These are phyloP conservation scores for Narcine bancroftii DNA, from an alignment of 2,113 vertebrate genomes.

Conservation along the genomic window DNA sequence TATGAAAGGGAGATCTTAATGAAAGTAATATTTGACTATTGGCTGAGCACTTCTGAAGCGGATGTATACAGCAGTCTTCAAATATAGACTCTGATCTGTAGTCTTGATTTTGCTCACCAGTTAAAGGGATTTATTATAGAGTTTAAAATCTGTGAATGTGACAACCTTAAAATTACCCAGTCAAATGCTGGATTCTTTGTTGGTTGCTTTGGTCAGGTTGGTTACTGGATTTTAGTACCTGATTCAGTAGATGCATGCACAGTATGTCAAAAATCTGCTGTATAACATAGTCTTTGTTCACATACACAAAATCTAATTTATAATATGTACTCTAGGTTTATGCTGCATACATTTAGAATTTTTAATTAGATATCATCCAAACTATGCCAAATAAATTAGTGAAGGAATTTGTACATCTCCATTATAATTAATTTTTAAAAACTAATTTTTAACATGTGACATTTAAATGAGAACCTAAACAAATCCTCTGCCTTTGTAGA, in stretches of 20 bases:
- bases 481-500: neutral
- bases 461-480: neutral
- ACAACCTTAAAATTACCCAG: neutral
- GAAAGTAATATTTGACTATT: neutral
- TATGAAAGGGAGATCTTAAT: neutral
- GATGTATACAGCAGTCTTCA: neutral
- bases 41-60: neutral
- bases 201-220: neutral
- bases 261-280: neutral
- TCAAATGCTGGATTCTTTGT: neutral
- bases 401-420: neutral
- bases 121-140: neutral
- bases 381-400: neutral
- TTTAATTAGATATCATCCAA: neutral
- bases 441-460: neutral
- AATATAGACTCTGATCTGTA: neutral
- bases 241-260: neutral
- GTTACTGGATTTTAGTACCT: neutral
- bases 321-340: neutral
- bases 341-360: neutral
- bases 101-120: neutral
- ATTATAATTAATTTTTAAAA: neutral
- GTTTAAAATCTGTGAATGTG: neutral
- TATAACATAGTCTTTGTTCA: neutral
- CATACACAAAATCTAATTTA: neutral